phyloP scores from a whole-genome alignment of 2,888 invertebrate species.

The Masnerella sp. region DNA sequence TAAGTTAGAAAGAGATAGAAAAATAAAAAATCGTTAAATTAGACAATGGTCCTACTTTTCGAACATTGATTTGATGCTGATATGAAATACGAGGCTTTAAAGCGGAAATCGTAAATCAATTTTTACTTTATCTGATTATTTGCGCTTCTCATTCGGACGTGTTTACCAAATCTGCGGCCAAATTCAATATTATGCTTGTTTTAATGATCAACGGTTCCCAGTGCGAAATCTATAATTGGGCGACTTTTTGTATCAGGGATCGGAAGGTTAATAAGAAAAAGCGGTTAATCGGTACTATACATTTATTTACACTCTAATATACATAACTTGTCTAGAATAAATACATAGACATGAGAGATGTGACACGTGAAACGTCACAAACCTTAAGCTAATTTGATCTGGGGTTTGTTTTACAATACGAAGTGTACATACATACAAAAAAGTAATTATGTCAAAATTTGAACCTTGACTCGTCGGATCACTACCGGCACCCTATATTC shows the following conservation, averaged over 20 bases:
- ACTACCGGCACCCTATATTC: not conserved
- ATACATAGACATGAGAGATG: constrained; percentile 52
- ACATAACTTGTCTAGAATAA: constrained; percentile 67
- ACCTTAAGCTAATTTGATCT: constrained; percentile 14
- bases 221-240: too few relatives aligned
- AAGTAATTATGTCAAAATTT: not conserved
- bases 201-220: too few relatives aligned
- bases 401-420: not conserved
- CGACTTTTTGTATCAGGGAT: too few relatives aligned
- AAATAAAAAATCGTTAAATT: too few relatives aligned
- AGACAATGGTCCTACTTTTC: constrained; percentile 22
- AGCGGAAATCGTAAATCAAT: constrained; percentile 51
- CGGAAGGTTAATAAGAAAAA: not conserved
- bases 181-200: constrained; percentile 26
- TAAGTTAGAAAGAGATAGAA: too few relatives aligned
- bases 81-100: constrained; percentile 35
- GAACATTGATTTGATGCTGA: too few relatives aligned
- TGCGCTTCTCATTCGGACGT: constrained; percentile 15
- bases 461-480: not conserved
- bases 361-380: constrained; percentile 22
- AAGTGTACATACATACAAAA: constrained; percentile 32
- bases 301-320: constrained; percentile 77
- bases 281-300: constrained; percentile 68
- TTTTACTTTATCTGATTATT: constrained; percentile 42
- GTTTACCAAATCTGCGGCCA: constrained; percentile 3